Evolutionary conservation across 2,888 invertebrate genomes (phyloP).

Genomic region (Elegia similella): DNA sequence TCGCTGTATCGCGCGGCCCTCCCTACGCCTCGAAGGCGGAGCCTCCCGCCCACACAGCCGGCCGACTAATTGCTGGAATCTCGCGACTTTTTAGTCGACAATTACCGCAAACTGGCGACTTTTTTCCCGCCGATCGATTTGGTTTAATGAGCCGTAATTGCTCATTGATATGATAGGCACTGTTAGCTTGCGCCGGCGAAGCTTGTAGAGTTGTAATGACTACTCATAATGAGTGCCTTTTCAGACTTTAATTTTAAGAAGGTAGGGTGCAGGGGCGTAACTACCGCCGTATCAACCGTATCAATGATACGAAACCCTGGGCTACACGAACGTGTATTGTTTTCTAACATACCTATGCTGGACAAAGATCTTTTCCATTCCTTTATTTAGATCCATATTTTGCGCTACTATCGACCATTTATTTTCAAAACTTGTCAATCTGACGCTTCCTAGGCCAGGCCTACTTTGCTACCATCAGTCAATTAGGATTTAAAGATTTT

Average conservation of each 20-base stretch:
- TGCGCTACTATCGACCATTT: too few relatives aligned
- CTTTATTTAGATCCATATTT: too few relatives aligned
- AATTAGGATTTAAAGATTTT: too few relatives aligned
- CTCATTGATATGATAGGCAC: constrained; percentile 58
- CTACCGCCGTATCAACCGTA: too few relatives aligned
- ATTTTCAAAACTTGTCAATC: too few relatives aligned
- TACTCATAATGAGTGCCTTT: constrained; percentile 31
- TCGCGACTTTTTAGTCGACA: constrained; percentile 54
- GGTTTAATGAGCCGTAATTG: constrained; percentile 70
- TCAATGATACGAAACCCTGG: too few relatives aligned
- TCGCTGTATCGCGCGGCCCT: constrained; percentile 55
- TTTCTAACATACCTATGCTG: too few relatives aligned
- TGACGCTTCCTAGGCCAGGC: too few relatives aligned
- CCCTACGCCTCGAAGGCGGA: constrained; percentile 71
- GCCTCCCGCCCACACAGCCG: constrained; percentile 49
- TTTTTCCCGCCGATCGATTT: constrained; percentile 61
- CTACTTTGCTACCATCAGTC: too few relatives aligned
- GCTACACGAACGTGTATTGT: too few relatives aligned
- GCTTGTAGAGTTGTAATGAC: constrained; percentile 17
- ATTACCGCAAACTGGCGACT: constrained; percentile 44
- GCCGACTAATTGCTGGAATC: constrained; percentile 39
- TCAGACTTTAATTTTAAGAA: not conserved
- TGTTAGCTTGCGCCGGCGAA: constrained; percentile 23
- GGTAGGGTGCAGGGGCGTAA: too few relatives aligned
- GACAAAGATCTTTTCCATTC: too few relatives aligned